These are phyloP conservation scores for Papilio polyxenes DNA, from an alignment of 1,140 invertebrate genomes.

Conservation along the genomic window DNA sequence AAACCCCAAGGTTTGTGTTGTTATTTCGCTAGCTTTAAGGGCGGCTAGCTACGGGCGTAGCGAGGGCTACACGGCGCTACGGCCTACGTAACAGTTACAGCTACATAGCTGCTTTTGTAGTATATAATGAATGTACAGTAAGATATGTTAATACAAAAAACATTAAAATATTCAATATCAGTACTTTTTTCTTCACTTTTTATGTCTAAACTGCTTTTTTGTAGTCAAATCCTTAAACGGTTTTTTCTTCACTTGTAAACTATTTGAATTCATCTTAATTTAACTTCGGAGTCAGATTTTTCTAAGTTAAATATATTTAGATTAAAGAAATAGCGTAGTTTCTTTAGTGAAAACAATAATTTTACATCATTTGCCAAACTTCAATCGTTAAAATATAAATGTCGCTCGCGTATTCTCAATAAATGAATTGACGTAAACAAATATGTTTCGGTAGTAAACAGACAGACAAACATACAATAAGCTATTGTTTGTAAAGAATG, in stretches of 20 bases:
- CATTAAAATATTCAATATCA: neutral
- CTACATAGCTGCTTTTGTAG: neutral
- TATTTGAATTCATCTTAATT: neutral
- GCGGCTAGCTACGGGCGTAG: slow-evolving; percentile 29
- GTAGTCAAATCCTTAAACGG: neutral
- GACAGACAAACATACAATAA: slow-evolving; percentile 34
- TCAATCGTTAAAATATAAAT: neutral
- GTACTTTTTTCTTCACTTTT: neutral
- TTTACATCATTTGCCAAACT: slow-evolving; percentile 21
- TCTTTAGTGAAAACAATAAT: neutral
- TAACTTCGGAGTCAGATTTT: neutral
- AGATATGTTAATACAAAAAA: neutral
- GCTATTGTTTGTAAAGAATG: slow-evolving; percentile 42
- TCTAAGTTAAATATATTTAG: neutral
- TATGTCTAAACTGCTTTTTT: neutral
- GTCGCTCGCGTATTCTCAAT: neutral
- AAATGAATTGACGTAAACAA: slow-evolving; percentile 33
- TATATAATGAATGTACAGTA: neutral
- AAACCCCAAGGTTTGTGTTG: neutral
- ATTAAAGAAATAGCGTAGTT: neutral
- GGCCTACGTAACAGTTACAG: neutral
- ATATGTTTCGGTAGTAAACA: slow-evolving; percentile 32
- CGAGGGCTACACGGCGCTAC: slow-evolving; percentile 32
- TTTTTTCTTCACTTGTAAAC: neutral
- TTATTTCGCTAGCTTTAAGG: slow-evolving; percentile 2